Evolutionary conservation across 2,797 vertebrate species (phyloP).

Genomic region (Chlorospingus semifuscus): DNA sequence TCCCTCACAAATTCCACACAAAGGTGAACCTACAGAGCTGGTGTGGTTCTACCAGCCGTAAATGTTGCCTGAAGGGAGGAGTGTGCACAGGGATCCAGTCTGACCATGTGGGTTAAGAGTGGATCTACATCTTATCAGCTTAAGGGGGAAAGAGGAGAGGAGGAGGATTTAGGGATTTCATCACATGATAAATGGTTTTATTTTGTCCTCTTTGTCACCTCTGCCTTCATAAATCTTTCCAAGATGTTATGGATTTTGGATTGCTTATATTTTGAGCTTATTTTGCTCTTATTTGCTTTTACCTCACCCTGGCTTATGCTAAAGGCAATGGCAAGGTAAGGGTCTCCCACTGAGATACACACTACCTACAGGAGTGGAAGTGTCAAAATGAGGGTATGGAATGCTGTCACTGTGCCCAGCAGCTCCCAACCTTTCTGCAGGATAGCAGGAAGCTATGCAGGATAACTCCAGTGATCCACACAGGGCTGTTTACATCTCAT

Average conservation of each 20-base stretch:
- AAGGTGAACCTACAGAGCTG: background rate
- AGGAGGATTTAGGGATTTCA: background rate
- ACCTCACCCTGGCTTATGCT: background rate
- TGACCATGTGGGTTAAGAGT: background rate
- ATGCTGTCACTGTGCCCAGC: background rate
- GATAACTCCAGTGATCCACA: background rate
- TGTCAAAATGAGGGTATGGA: background rate
- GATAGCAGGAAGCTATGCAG: background rate
- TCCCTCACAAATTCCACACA: background rate
- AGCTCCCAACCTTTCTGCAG: background rate
- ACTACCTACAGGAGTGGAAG: background rate
- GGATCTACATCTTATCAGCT: constrained; percentile 11
- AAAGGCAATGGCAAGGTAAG: background rate
- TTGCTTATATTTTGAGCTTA: background rate
- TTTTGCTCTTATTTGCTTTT: background rate
- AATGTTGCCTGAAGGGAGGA: background rate
- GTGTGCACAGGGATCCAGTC: background rate
- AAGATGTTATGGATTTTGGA: background rate
- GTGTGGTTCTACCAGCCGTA: background rate
- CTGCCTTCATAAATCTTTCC: background rate
- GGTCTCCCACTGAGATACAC: background rate
- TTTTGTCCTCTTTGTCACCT: background rate
- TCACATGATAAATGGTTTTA: background rate
- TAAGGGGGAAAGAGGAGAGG: background rate
- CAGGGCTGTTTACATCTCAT: background rate